Base-by-base conservation (phyloP, 2,888 invertebrate genomes). In the Coecobrya sp. region DNA sequence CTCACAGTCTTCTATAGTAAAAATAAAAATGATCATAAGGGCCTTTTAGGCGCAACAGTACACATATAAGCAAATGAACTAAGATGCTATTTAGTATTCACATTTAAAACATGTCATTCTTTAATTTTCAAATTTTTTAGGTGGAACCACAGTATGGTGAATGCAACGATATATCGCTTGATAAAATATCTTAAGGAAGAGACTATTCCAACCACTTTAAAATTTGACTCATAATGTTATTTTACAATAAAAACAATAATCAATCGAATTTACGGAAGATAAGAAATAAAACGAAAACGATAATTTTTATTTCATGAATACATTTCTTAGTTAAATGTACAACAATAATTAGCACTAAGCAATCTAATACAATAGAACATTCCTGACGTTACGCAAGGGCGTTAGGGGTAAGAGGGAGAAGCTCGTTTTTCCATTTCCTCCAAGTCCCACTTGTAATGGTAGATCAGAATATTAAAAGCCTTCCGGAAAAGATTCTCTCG, bases 1-100 rank as follows among this genome's bases (percentile, higher is more conserved):
- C 93, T 91, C 19, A 36, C 70, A n/a, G 1, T 93, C 91, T 30
- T 92, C 92, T n/a, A n/a, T n/a, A 8, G 68, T 79, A 8, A 92
- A 92, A 89, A 91, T 93, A 19, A 55, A 93, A 22, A 81, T 49
- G 13, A 70, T 88, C 30, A 81, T 93, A 86, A 79, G 27, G 30
- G n/a, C n/a, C n/a, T 81, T 81, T 76, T 89, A 91, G 42, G 93
- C n/a, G n/a, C n/a, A n/a, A n/a, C n/a, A n/a, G n/a, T n/a, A n/a
- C n/a, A n/a, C n/a, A n/a, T n/a, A n/a, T n/a, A n/a, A n/a, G n/a
- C n/a, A n/a, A n/a, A n/a, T n/a, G n/a, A n/a, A n/a, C n/a, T n/a
- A n/a, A n/a, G n/a, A n/a, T n/a, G n/a, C n/a, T n/a, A n/a, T n/a
- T n/a, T n/a, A n/a, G n/a, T n/a, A n/a, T n/a, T n/a, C n/a, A n/a